Conservation (phyloP, 2,888 invertebrate species). For the Agrochola lychnidis region DNA sequence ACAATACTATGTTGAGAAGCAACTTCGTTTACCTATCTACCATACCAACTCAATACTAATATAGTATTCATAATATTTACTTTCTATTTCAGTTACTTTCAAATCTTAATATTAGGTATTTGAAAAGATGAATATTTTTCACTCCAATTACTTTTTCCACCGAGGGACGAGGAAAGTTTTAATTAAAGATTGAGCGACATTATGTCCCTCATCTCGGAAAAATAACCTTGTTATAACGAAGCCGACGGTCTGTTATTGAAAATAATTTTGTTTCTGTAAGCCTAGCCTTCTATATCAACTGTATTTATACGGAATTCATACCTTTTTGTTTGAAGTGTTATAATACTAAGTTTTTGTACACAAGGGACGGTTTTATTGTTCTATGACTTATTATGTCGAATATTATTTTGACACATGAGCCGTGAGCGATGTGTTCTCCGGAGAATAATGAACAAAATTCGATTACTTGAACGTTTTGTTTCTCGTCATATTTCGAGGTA, state of each 20-base stretch:
- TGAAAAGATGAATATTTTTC: constrained; percentile 73
- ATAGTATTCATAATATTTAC: constrained; percentile 39
- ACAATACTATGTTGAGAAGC: not conserved
- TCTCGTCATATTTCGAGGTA: constrained; percentile 59
- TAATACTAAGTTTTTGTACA: constrained; percentile 17
- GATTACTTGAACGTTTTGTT: constrained; percentile 58
- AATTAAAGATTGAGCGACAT: constrained; percentile 85
- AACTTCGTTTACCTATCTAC: not conserved
- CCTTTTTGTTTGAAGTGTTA: constrained; percentile 20
- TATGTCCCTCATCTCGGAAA: constrained; percentile 76
- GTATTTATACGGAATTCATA: constrained; percentile 9
- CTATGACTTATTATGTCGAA: constrained; percentile 19
- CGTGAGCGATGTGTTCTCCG: constrained; percentile 6
- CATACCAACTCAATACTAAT: constrained; percentile 22
- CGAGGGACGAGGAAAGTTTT: constrained; percentile 80
- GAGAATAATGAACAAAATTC: constrained; percentile 47
- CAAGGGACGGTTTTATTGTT: constrained; percentile 18
- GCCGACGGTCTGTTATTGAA: constrained; percentile 73
- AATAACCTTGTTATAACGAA: constrained; percentile 77
- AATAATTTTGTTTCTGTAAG: constrained; percentile 67
- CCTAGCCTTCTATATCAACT: constrained; percentile 30
- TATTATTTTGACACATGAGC: constrained; percentile 18
- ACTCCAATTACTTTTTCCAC: constrained; percentile 78
- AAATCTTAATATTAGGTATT: constrained; percentile 68
- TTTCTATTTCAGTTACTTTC: constrained; percentile 48